Evolutionary conservation across 2,797 vertebrate genomes (phyloP), one percentile per base, ranked within the genome.

Genomic region (Alca torda): DNA sequence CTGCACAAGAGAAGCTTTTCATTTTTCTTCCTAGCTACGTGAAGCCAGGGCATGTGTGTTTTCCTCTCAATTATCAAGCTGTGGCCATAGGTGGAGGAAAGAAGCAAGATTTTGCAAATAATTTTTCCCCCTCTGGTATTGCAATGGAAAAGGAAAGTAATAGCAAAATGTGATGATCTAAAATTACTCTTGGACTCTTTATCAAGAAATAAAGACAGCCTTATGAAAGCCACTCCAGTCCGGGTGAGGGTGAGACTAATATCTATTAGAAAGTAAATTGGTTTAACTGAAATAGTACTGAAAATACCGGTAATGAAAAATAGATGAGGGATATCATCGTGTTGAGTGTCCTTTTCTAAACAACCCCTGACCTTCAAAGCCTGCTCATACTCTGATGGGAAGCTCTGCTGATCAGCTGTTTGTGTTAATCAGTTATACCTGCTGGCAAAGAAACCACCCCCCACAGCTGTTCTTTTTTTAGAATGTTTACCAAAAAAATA

Each of bases 261-360:
- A 72, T 6, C 35, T 85, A 50, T 74, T 63, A 70, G 78, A 56
- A 92, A 87, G 25, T 41, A 79, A 84, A 90, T 65, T 73, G 25
- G 10, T 53, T 89, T 95, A 87, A 77, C 31, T 74, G 53, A 87
- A 88, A 65, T 21, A 60, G 10, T 83, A 70, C 37, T 50, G 60
- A 91, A 84, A 94, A 78, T 46, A 74, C 17, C 41, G 20, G 13
- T 70, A 93, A 74, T 77, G 48, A 92, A 94, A 96, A 94, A 84
- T 70, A 70, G n/a, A 83, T 48, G 48, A 89, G 20, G 10, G 25
- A 43, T 67, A 70, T 84, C 26, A 35, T 7, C 82, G 9, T 13
- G 5, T 76, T 68, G 12, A 83, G 21, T 53, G 48, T 35, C 54
- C 19, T 87, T 89, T 96, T 50, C 23, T 31, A 80, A 95, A 75